Evolutionary conservation across 2,888 invertebrate genomes (phyloP).

Genomic region (Clanis bilineata): DNA sequence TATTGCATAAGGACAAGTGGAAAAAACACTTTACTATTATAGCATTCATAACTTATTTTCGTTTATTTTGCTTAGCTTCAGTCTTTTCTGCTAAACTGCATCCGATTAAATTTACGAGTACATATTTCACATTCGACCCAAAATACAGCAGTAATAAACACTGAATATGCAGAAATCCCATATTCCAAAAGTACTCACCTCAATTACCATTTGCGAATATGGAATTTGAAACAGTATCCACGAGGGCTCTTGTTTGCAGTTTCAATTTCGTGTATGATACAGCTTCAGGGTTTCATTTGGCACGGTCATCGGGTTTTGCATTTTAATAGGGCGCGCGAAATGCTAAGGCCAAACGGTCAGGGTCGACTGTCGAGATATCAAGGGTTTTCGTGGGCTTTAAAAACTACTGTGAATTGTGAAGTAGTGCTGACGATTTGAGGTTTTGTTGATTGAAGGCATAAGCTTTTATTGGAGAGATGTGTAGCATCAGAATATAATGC

Average conservation of each 20-base stretch:
- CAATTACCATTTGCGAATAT: background rate
- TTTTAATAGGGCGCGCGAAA: slow-evolving; percentile 1
- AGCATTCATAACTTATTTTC: too few relatives aligned
- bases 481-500: too few relatives aligned
- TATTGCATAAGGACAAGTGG: too few relatives aligned
- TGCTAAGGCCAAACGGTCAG: background rate
- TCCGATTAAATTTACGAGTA: too few relatives aligned
- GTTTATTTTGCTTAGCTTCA: too few relatives aligned
- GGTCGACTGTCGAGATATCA: background rate
- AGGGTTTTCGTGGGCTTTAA: background rate
- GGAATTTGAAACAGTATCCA: background rate
- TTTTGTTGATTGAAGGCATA: background rate
- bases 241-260: slow-evolving; percentile 5
- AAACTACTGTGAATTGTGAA: background rate
- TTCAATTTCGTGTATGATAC: slow-evolving; percentile 4
- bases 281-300: slow-evolving; percentile 3
- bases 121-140: too few relatives aligned
- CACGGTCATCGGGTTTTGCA: background rate
- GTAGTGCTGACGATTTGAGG: background rate
- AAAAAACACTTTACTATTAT: too few relatives aligned
- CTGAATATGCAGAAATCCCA: background rate
- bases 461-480: too few relatives aligned
- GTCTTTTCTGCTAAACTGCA: too few relatives aligned
- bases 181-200: background rate
- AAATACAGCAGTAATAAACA: background rate